A percentile compares a stretch with the other conserved stretches of the same genome.
Evolutionary conservation across 2,113 vertebrate genomes (phyloP).

Genomic region (Isichthys henryi): DNA sequence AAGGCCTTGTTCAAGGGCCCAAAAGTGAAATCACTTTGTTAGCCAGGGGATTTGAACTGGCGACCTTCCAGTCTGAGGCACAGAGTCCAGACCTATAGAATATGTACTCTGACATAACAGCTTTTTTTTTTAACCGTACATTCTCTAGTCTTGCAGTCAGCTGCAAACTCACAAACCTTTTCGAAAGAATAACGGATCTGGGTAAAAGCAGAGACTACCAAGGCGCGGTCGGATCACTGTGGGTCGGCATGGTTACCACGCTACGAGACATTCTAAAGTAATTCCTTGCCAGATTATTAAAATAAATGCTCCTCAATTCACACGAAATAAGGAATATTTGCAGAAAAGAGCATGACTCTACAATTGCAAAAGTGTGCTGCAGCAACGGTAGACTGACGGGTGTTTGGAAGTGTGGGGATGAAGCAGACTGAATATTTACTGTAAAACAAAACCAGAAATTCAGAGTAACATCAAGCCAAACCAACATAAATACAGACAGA

Average conservation of each 20-base stretch:
- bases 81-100: neutral
- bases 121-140: neutral
- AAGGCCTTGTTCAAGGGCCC: neutral
- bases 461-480: constrained; percentile 8
- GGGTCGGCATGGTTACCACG: neutral
- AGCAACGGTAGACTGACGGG: neutral
- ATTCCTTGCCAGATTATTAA: neutral
- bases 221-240: no score
- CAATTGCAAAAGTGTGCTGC: neutral
- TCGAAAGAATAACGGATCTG: neutral
- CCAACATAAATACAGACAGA: constrained; percentile 11
- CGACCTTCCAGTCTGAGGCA: neutral
- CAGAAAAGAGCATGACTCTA: neutral
- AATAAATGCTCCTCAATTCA: neutral
- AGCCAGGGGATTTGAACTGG: neutral
- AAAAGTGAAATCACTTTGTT: neutral
- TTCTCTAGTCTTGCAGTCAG: neutral
- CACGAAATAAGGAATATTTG: neutral
- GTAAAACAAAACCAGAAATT: neutral
- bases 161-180: neutral
- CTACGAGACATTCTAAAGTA: neutral
- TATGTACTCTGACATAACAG: neutral
- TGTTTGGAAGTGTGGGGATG: neutral
- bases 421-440: neutral
- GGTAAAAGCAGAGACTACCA: neutral